These are phyloP conservation scores for Sebastes schlegelii DNA, from an alignment of 2,113 vertebrate species.

Conservation along the genomic window DNA sequence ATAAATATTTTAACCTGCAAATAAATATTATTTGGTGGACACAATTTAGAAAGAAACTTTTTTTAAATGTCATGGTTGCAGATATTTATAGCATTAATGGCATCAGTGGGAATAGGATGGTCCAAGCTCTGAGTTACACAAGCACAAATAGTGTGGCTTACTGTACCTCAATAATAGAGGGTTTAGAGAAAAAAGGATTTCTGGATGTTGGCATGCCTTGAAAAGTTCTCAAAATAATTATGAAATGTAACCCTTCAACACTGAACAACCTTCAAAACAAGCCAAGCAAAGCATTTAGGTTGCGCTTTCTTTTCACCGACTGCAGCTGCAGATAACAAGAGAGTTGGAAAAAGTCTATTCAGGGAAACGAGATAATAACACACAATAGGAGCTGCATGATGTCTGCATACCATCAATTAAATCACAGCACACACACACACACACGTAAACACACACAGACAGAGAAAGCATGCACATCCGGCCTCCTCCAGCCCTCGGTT, in stretches of 20 bases:
- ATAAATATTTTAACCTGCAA: neutral
- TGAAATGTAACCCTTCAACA: constrained; percentile 2
- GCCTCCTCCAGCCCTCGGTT: constrained; percentile 47
- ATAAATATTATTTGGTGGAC: neutral
- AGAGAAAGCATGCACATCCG: constrained; percentile 35
- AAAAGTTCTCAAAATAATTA: constrained; percentile 12
- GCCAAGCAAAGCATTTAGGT: constrained; percentile 10
- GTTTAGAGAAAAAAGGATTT: neutral
- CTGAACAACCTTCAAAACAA: constrained; percentile 7
- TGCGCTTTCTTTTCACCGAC: neutral
- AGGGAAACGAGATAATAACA: constrained; percentile 26
- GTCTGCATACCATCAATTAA: neutral
- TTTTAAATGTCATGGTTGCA: neutral
- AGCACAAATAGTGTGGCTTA: neutral
- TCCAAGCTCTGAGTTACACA: neutral
- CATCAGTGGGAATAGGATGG: neutral
- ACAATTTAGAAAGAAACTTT: neutral
- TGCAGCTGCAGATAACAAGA: constrained; percentile 5
- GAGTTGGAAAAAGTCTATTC: constrained; percentile 8
- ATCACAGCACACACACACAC: neutral
- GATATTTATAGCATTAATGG: neutral
- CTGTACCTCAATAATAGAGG: neutral
- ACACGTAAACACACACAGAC: neutral
- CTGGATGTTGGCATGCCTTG: neutral
- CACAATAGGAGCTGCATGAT: neutral